Evolutionary conservation across 2,113 vertebrate species (phyloP).

Genomic region (Chionis minor): DNA sequence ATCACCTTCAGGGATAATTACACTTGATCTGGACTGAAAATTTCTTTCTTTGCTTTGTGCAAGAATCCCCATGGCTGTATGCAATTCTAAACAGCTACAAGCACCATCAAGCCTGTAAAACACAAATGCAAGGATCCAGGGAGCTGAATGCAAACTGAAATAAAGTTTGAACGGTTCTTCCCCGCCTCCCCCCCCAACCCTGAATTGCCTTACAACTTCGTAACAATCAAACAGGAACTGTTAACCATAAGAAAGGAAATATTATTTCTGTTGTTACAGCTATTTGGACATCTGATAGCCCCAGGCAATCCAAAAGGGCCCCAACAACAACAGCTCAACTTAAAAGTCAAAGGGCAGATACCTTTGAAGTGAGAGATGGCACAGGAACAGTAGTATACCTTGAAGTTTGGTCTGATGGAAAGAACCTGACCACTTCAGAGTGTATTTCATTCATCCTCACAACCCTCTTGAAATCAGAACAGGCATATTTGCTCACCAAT

Average conservation of each 20-base stretch:
- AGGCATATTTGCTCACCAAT: background rate
- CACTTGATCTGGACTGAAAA: background rate
- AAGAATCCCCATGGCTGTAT: background rate
- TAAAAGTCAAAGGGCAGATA: conserved; percentile 41
- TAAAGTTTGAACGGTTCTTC: background rate
- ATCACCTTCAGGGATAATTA: background rate
- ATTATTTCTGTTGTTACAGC: conserved; percentile 40
- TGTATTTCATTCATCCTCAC: background rate
- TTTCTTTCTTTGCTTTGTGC: background rate
- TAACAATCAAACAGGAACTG: background rate
- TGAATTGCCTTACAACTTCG: background rate
- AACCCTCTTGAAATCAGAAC: background rate
- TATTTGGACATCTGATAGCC: conserved; percentile 30
- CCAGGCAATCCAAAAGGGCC: background rate
- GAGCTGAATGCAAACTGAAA: background rate
- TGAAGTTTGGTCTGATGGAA: background rate
- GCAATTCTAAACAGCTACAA: background rate
- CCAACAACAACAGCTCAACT: conserved; percentile 12
- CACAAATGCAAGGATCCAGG: background rate
- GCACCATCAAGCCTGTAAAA: background rate
- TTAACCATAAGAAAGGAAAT: conserved; percentile 42
- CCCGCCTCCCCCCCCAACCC: background rate
- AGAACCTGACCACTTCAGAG: background rate
- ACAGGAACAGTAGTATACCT: background rate
- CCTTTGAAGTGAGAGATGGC: conserved; percentile 36